These are phyloP conservation scores for Euzophera pinguis DNA, from an alignment of 2,888 invertebrate genomes.

Conservation along the genomic window DNA sequence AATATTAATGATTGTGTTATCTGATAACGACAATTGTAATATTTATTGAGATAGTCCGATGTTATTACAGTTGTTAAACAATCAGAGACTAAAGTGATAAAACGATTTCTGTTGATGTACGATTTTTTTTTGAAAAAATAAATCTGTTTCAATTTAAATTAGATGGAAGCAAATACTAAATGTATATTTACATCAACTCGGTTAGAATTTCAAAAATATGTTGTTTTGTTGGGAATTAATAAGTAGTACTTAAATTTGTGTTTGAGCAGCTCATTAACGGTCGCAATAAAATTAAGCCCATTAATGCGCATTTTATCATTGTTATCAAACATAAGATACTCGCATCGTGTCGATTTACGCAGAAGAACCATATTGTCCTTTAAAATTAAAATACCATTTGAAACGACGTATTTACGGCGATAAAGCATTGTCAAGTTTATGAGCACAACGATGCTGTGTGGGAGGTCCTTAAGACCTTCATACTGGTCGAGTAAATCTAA, in stretches of 20 bases:
- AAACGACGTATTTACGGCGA: conserved; percentile 39
- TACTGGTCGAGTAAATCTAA: neutral
- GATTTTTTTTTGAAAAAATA: no score
- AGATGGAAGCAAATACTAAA: no score
- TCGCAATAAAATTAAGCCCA: neutral
- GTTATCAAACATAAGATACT: neutral
- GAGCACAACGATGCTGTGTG: conserved; percentile 47
- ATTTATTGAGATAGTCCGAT: neutral
- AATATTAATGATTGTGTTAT: conserved; percentile 10
- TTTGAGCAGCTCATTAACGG: neutral
- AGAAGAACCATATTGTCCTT: conserved; percentile 26
- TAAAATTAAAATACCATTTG: conserved; percentile 46
- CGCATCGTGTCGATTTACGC: neutral
- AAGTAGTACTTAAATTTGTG: no score
- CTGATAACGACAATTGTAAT: conserved; percentile 7
- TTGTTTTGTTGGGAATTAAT: no score
- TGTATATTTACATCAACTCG: no score
- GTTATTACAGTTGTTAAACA: neutral
- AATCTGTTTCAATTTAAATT: no score
- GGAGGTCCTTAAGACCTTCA: conserved; percentile 28
- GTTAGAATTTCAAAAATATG: no score
- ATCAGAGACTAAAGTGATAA: neutral
- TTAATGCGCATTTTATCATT: neutral
- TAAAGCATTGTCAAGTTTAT: conserved; percentile 62
- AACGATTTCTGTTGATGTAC: no score